Evolutionary conservation across 1,140 invertebrate species (phyloP).

Genomic region (Euschistus heros): DNA sequence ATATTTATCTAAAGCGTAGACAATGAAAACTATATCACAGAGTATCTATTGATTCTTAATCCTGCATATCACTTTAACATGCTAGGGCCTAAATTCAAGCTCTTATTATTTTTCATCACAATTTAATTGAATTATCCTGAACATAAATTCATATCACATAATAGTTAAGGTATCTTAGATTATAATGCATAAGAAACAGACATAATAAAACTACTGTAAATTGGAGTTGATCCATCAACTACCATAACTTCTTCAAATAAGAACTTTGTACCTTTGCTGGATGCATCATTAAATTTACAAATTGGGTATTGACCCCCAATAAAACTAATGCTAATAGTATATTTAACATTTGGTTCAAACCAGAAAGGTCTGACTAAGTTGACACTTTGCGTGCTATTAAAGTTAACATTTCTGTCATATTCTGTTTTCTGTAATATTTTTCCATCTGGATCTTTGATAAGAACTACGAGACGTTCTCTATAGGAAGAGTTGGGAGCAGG

Average conservation of each 20-base stretch:
- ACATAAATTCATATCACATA: no score
- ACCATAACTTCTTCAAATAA: conserved; percentile 4
- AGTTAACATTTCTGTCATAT: conserved; percentile 17
- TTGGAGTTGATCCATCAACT: neutral
- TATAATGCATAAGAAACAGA: conserved; percentile 3
- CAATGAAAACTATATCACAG: no score
- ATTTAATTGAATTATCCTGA: no score
- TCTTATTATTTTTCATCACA: no score
- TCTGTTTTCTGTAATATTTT: conserved; percentile 22
- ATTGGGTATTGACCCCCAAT: conserved; percentile 26
- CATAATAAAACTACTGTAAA: neutral
- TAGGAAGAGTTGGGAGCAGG: conserved; percentile 13
- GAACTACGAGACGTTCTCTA: conserved; percentile 20
- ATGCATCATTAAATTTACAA: conserved; percentile 8
- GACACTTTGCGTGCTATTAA: conserved; percentile 24
- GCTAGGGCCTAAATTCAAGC: no score
- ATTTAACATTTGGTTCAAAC: conserved; percentile 22
- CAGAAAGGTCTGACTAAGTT: conserved; percentile 21
- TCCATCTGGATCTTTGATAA: conserved; percentile 23
- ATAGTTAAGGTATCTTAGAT: neutral
- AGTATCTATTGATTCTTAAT: no score
- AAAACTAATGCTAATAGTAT: conserved; percentile 23
- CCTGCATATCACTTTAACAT: no score
- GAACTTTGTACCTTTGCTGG: neutral
- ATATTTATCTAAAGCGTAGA: no score